phyloP scores from a whole-genome alignment of 2,888 invertebrate genomes.

The Platypus cylindrus region DNA sequence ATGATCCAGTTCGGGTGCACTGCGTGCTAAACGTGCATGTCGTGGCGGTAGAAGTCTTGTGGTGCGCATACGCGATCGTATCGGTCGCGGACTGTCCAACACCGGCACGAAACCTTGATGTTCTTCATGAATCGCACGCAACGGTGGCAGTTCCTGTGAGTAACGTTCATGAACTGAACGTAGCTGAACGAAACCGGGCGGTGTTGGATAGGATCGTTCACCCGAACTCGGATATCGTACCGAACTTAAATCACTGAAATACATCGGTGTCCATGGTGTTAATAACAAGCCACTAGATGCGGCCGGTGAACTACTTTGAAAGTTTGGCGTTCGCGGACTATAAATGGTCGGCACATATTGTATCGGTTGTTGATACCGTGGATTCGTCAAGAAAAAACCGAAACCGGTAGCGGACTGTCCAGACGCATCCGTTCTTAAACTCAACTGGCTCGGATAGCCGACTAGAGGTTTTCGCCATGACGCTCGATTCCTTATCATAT shows the following conservation, averaged over 20 bases:
- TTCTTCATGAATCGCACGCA: conserved; percentile 60
- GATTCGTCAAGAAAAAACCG: conserved; percentile 21
- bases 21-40: conserved; percentile 52
- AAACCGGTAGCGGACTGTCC: conserved; percentile 40
- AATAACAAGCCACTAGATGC: conserved; percentile 44
- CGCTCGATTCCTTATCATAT: conserved; percentile 38
- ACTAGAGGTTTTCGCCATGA: conserved; percentile 54
- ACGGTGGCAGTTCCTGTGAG: conserved; percentile 59
- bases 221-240: conserved; percentile 70
- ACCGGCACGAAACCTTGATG: conserved; percentile 50
- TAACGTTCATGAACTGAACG: conserved; percentile 53
- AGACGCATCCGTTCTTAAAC: conserved; percentile 45
- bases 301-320: conserved; percentile 56
- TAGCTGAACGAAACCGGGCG: conserved; percentile 54
- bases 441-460: conserved; percentile 52
- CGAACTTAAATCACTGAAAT: conserved; percentile 79
- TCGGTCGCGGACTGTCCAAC: conserved; percentile 45
- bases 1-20: conserved; percentile 53
- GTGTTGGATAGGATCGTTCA: conserved; percentile 58
- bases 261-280: conserved; percentile 58
- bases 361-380: conserved; percentile 19
- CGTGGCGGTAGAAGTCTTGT: conserved; percentile 54
- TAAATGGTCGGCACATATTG: conserved; percentile 33
- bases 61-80: conserved; percentile 40
- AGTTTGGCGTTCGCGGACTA: conserved; percentile 39